Conservation (phyloP, 1,140 invertebrate species). For the Aphidius ervi region DNA sequence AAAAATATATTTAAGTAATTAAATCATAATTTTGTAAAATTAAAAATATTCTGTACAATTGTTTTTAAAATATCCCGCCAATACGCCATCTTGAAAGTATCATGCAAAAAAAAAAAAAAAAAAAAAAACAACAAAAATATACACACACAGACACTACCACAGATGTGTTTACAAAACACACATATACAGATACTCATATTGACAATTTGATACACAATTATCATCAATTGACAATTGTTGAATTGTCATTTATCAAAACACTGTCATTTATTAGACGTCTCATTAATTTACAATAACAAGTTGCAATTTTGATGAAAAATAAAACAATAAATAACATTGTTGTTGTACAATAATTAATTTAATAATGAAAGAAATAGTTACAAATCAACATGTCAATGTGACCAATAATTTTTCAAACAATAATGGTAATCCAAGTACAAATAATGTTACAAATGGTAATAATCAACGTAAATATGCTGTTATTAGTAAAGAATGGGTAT, state of each 20-base stretch:
- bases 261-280: too few species aligned
- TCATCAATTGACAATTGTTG: too few species aligned
- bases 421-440: constrained; percentile 41
- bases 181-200: too few species aligned
- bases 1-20: too few species aligned
- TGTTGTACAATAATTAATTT: constrained; percentile 9
- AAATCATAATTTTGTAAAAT: too few species aligned
- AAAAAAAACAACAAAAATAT: constrained; percentile 18
- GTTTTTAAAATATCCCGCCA: too few species aligned
- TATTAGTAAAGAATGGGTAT: constrained; percentile 48
- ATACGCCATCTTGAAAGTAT: too few species aligned
- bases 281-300: constrained; percentile 7
- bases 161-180: too few species aligned
- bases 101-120: constrained; percentile 6
- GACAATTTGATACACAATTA: too few species aligned
- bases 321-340: constrained; percentile 4
- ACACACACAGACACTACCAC: neutral
- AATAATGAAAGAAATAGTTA: constrained; percentile 45
- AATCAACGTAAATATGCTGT: constrained; percentile 45
- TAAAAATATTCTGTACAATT: too few species aligned
- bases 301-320: constrained; percentile 1
- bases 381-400: constrained; percentile 30
- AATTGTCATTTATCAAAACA: too few species aligned
- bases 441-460: constrained; percentile 38
- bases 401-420: constrained; percentile 45